Percentiles rank a stretch among this genome's conserved stretches.
These are phyloP conservation scores for Torymus tubicola DNA, from an alignment of 2,888 invertebrate species.

Conservation along the genomic window DNA sequence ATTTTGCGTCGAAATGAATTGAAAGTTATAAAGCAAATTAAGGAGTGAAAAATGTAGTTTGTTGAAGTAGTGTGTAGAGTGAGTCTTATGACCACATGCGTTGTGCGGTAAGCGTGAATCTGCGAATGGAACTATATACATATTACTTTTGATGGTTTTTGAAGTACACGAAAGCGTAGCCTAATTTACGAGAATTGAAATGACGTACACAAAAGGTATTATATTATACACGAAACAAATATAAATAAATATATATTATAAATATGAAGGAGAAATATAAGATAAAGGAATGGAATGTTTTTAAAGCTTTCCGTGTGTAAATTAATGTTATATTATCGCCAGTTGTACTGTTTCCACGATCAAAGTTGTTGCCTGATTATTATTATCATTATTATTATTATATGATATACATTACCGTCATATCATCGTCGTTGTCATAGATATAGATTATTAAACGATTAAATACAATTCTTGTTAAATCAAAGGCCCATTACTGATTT, in stretches of 20 bases:
- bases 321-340: conserved; percentile 60
- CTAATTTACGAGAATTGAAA: conserved; percentile 51
- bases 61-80: conserved; percentile 36
- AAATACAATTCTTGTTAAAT: conserved; percentile 60
- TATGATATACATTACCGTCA: conserved; percentile 67
- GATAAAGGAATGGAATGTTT: conserved; percentile 60
- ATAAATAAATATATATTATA: conserved; percentile 43
- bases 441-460: conserved; percentile 59
- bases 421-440: conserved; percentile 69
- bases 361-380: conserved; percentile 62
- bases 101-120: conserved; percentile 42
- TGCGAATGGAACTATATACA: conserved; percentile 38
- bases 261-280: conserved; percentile 49
- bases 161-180: conserved; percentile 48
- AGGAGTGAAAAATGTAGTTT: conserved; percentile 32
- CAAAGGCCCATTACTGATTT: conserved; percentile 47
- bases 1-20: conserved; percentile 25
- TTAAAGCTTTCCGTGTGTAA: conserved; percentile 60
- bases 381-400: conserved; percentile 57
- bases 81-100: conserved; percentile 20
- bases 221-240: conserved; percentile 52
- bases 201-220: conserved; percentile 56
- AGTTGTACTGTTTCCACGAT: conserved; percentile 61
- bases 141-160: conserved; percentile 47
- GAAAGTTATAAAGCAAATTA: conserved; percentile 28